phyloP scores from a whole-genome alignment of 2,113 vertebrate species.

The Heterotis niloticus region DNA sequence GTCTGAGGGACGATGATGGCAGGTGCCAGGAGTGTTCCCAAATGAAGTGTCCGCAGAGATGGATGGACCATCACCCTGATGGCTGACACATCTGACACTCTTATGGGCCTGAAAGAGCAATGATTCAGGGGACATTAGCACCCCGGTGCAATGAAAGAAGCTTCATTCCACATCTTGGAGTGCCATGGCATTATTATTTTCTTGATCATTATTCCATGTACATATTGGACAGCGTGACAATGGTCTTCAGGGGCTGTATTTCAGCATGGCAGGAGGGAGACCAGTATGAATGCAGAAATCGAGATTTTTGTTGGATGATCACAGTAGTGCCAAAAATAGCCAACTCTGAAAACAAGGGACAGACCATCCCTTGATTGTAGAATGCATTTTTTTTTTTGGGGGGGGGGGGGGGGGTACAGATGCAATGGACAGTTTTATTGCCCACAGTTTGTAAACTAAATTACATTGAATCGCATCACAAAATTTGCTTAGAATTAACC shows the following conservation, averaged over 20 bases:
- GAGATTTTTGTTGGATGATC: too few species aligned
- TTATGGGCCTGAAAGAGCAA: not conserved
- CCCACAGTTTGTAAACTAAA: too few species aligned
- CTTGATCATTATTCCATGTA: conserved; percentile 50
- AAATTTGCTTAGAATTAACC: too few species aligned
- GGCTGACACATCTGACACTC: not conserved
- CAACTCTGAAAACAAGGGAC: too few species aligned
- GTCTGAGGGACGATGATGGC: not conserved
- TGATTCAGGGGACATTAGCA: conserved; percentile 25
- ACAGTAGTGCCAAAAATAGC: too few species aligned
- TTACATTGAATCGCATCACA: too few species aligned
- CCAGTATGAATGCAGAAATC: too few species aligned
- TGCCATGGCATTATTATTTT: conserved; percentile 48
- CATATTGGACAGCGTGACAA: conserved; percentile 39
- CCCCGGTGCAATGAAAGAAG: conserved; percentile 14
- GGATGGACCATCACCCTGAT: conserved; percentile 3
- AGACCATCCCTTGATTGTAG: too few species aligned
- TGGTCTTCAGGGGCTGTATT: conserved; percentile 19
- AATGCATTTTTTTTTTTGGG: too few species aligned
- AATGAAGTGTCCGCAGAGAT: conserved; percentile 22
- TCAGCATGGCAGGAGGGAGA: conserved; percentile 11
- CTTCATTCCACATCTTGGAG: conserved; percentile 36
- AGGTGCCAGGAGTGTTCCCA: not conserved
- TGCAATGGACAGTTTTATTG: too few species aligned
- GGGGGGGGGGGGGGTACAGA: too few species aligned